A percentile compares a stretch with the other conserved stretches of the same genome.
These are phyloP conservation scores for Dolichomitus sp. DNA, from an alignment of 2,888 invertebrate species.

Conservation along the genomic window DNA sequence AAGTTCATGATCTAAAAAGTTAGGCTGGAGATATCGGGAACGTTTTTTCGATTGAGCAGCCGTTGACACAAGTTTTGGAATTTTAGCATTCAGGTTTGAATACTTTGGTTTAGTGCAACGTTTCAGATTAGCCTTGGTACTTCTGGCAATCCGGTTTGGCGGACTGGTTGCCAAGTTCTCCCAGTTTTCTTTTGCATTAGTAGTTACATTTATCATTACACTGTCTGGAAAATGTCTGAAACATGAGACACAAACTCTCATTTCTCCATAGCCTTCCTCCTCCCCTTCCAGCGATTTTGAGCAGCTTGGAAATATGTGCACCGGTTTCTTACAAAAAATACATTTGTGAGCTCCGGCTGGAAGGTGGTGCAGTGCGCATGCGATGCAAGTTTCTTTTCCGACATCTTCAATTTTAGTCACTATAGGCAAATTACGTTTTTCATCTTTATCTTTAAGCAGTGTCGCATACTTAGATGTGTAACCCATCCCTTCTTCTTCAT, in stretches of 20 bases:
- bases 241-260: slow-evolving; percentile 47
- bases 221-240: slow-evolving; percentile 3
- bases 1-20: not conserved
- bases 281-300: slow-evolving; percentile 33
- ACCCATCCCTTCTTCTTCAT: too few relatives aligned
- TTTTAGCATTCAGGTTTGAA: not conserved
- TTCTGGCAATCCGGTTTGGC: not conserved
- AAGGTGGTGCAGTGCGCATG: slow-evolving; percentile 35
- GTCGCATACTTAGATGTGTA: too few relatives aligned
- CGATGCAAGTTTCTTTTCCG: slow-evolving; percentile 26
- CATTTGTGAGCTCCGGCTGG: slow-evolving; percentile 52
- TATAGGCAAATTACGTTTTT: too few relatives aligned
- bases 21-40: not conserved
- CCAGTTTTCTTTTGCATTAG: slow-evolving; percentile 17
- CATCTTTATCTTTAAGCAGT: too few relatives aligned
- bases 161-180: slow-evolving; percentile 3
- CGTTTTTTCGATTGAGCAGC: not conserved
- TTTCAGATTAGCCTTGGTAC: not conserved
- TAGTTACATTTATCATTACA: not conserved
- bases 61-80: not conserved
- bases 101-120: not conserved
- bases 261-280: slow-evolving; percentile 59
- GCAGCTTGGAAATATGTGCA: slow-evolving; percentile 52
- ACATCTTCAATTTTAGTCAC: too few relatives aligned
- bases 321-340: slow-evolving; percentile 48